Conservation (phyloP, 2,797 vertebrate species). For the Centropyge bicolor region DNA sequence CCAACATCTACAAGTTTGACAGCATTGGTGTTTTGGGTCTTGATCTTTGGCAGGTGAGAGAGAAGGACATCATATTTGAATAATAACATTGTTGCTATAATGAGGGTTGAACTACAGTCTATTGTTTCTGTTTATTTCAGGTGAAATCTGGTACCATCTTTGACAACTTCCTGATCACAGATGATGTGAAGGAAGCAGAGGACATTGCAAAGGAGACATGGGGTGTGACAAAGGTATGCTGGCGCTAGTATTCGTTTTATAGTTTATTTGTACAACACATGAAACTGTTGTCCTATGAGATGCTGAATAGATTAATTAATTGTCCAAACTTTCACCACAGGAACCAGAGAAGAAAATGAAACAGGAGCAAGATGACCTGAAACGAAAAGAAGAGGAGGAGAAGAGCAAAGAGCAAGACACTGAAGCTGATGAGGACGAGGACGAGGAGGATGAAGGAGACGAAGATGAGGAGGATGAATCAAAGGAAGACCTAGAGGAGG, state of each 20-base stretch:
- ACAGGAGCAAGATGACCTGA: constrained; percentile 84
- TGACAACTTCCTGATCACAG: constrained; percentile 89
- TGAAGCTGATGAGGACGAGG: constrained; percentile 51
- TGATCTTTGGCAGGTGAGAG: constrained; percentile 88
- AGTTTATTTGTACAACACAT: not conserved
- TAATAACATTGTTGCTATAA: not conserved
- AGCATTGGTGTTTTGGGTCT: constrained; percentile 84
- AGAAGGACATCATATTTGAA: not conserved
- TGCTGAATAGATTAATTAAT: not conserved
- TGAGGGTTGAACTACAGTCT: not conserved
- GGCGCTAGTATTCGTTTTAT: not conserved
- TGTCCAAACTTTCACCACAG: constrained; percentile 52
- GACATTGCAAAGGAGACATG: constrained; percentile 87
- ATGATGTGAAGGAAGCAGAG: constrained; percentile 88
- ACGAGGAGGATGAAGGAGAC: not conserved
- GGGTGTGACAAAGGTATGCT: constrained; percentile 87
- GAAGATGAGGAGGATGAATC: constrained; percentile 59
- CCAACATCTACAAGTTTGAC: constrained; percentile 86
- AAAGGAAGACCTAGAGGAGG: constrained; percentile 67
- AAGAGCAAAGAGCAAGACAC: constrained; percentile 81
- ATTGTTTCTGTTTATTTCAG: constrained; percentile 60
- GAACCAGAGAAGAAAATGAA: constrained; percentile 88
- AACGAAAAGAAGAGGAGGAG: constrained; percentile 85
- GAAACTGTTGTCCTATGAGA: not conserved
- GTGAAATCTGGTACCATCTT: constrained; percentile 92